Percentiles rank a stretch among this genome's conserved stretches.
Evolutionary conservation across 2,797 vertebrate genomes (phyloP).

Genomic region (Sebastes diaconus): DNA sequence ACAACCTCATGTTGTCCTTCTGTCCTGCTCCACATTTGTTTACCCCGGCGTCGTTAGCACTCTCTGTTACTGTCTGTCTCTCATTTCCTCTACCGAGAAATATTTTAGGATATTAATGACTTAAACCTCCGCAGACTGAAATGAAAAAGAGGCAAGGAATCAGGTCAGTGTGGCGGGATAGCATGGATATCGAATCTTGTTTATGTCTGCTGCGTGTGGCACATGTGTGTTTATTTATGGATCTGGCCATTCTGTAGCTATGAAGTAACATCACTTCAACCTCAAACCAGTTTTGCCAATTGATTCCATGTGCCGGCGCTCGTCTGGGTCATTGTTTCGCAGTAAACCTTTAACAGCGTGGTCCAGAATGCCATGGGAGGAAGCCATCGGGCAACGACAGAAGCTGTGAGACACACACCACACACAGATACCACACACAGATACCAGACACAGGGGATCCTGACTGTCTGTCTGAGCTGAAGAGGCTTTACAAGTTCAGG

Average conservation of each 20-base stretch:
- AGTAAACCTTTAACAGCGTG: constrained; percentile 18
- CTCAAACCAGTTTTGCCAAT: constrained; percentile 19
- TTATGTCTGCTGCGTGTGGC: constrained; percentile 28
- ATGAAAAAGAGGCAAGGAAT: constrained; percentile 12
- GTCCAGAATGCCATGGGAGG: constrained; percentile 5
- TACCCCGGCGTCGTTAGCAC: not conserved
- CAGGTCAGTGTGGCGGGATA: constrained; percentile 31
- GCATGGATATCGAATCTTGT: constrained; percentile 21
- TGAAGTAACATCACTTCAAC: constrained; percentile 30
- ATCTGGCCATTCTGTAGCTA: constrained; percentile 19
- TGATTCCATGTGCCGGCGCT: constrained; percentile 26
- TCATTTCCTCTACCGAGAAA: constrained; percentile 7
- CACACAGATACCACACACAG: not conserved
- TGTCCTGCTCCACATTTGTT: constrained; percentile 47
- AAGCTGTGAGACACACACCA: not conserved
- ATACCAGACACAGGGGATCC: not conserved
- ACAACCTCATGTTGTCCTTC: constrained; percentile 57
- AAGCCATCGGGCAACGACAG: not conserved
- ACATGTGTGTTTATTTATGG: constrained; percentile 41
- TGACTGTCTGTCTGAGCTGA: not conserved
- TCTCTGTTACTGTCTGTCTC: constrained; percentile 11
- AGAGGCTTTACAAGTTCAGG: not conserved
- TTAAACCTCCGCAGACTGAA: constrained; percentile 6
- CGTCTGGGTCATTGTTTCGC: constrained; percentile 24
- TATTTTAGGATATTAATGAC: constrained; percentile 27